Conservation (phyloP, 2,888 invertebrate species). For the Dusona sp. region DNA sequence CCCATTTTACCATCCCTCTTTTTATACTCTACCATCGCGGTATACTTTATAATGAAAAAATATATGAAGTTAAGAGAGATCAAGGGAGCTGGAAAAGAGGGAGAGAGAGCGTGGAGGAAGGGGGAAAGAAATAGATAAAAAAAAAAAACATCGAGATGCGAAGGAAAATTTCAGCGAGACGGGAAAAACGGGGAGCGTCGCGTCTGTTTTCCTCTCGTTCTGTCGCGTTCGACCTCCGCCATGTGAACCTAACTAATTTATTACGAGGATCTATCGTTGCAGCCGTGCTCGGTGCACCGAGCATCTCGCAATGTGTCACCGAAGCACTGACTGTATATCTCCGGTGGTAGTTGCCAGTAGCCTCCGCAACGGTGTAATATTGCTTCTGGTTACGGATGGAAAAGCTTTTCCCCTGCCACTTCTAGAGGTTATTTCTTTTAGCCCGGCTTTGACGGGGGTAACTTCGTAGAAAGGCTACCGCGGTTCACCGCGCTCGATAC, state of each 20-base stretch:
- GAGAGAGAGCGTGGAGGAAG: background rate
- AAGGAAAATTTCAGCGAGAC: conserved; percentile 29
- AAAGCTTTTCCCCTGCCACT: conserved; percentile 37
- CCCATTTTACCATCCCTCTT: conserved; percentile 8
- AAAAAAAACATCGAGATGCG: background rate
- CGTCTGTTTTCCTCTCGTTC: conserved; percentile 26
- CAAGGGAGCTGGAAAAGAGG: conserved; percentile 13
- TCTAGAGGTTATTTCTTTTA: conserved; percentile 58
- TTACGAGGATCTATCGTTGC: conserved; percentile 62
- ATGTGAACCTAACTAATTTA: conserved; percentile 61
- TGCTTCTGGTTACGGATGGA: conserved; percentile 24
- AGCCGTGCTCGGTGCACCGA: conserved; percentile 23
- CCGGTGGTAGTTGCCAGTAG: conserved; percentile 39
- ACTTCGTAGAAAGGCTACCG: conserved; percentile 15
- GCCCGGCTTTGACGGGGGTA: conserved; percentile 1
- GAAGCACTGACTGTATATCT: conserved; percentile 54
- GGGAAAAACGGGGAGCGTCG: conserved; percentile 42
- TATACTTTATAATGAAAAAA: conserved; percentile 64
- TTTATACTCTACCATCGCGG: conserved; percentile 21
- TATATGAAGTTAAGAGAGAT: conserved; percentile 58
- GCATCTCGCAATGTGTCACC: conserved; percentile 60
- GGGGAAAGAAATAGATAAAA: background rate
- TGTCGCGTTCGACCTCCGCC: conserved; percentile 31
- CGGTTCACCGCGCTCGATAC: conserved; percentile 60
- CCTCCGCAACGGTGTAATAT: conserved; percentile 38